Evolutionary conservation across 2,888 invertebrate genomes (phyloP).

Genomic region (Norana najaformis): DNA sequence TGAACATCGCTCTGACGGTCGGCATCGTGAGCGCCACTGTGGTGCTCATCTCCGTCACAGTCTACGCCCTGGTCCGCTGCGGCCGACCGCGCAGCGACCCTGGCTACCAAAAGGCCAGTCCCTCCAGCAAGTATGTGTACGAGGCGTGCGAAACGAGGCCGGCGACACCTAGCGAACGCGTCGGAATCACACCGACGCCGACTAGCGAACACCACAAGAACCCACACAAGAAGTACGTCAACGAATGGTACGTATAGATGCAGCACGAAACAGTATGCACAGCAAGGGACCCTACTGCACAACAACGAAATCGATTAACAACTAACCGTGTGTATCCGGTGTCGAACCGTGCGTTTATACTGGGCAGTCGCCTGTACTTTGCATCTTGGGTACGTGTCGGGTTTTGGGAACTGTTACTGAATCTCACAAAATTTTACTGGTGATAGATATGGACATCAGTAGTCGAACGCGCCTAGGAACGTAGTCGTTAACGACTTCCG

Average conservation of each 20-base stretch:
- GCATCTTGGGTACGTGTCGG: no score
- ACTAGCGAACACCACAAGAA: not conserved
- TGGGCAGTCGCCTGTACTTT: not conserved
- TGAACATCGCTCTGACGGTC: slow-evolving; percentile 9
- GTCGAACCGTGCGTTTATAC: not conserved
- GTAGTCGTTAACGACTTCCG: no score
- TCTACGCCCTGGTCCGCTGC: slow-evolving; percentile 23
- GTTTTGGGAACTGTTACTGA: no score
- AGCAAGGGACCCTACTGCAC: not conserved
- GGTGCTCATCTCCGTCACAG: slow-evolving; percentile 9
- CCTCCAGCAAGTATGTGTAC: slow-evolving; percentile 23
- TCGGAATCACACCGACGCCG: slow-evolving; percentile 22
- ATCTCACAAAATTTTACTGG: no score
- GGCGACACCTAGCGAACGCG: slow-evolving; percentile 5
- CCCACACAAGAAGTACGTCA: slow-evolving; percentile 14
- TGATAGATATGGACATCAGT: no score
- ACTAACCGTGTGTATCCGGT: no score
- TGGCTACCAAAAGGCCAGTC: not conserved
- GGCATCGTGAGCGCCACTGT: slow-evolving; percentile 9
- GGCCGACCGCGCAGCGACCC: not conserved
- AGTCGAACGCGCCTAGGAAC: no score
- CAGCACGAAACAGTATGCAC: not conserved
- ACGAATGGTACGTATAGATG: slow-evolving; percentile 7
- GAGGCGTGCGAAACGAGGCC: slow-evolving; percentile 21
- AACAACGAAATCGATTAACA: not conserved